These are phyloP conservation scores for Coleophora deauratella DNA, from an alignment of 2,888 invertebrate species.

Conservation along the genomic window DNA sequence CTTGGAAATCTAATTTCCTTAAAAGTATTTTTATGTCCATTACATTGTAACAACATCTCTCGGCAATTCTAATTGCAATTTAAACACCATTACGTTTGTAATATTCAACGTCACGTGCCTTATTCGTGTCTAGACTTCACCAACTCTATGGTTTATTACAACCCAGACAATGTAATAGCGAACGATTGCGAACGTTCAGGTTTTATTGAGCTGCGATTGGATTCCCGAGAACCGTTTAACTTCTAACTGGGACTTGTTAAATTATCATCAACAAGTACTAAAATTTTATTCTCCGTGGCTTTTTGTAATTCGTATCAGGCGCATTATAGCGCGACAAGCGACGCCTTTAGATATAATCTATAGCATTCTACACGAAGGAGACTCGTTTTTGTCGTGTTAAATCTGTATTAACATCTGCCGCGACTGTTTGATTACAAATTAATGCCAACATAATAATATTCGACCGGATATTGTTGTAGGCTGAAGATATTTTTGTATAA, in stretches of 20 bases:
- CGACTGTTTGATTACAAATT: constrained; percentile 48
- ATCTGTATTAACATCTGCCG: constrained; percentile 49
- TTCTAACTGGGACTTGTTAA: constrained; percentile 7
- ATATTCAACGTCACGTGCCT: no score
- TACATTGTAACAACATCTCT: no score
- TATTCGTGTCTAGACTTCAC: constrained; percentile 22
- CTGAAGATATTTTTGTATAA: constrained; percentile 38
- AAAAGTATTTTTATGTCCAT: no score
- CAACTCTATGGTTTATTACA: constrained; percentile 31
- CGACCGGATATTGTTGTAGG: constrained; percentile 56
- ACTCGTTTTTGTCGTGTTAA: constrained; percentile 31
- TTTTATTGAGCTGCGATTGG: constrained; percentile 37
- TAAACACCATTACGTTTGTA: no score
- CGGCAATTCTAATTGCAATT: no score
- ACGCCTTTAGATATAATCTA: constrained; percentile 13
- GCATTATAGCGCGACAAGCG: not conserved
- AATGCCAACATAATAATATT: constrained; percentile 40
- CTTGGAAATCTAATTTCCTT: no score
- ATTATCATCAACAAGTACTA: constrained; percentile 8
- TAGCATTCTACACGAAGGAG: constrained; percentile 10
- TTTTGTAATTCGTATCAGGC: constrained; percentile 1
- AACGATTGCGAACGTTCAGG: constrained; percentile 33
- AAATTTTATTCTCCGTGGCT: constrained; percentile 5
- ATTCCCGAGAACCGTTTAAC: constrained; percentile 32
- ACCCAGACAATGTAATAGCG: constrained; percentile 49